These are phyloP conservation scores for Cranoglanis bouderius DNA, from an alignment of 2,113 vertebrate species.

Conservation along the genomic window DNA sequence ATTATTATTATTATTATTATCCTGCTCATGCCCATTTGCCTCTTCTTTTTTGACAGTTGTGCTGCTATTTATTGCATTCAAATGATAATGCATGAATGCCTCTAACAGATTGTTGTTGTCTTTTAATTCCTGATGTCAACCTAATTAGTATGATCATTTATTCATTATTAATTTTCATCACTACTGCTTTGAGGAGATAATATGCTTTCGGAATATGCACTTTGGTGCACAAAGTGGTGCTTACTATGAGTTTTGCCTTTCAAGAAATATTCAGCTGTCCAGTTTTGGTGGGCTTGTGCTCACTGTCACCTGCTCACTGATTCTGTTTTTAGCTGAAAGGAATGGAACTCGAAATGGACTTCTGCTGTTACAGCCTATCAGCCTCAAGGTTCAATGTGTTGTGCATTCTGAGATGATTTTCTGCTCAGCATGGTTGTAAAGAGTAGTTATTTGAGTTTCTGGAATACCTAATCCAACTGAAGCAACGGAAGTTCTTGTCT, in stretches of 20 bases:
- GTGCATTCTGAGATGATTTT: not conserved
- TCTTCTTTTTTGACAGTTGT: not conserved
- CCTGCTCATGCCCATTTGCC: not conserved
- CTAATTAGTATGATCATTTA: not conserved
- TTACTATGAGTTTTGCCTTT: too few relatives aligned
- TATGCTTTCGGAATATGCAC: not conserved
- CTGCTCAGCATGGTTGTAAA: not conserved
- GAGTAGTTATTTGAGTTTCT: not conserved
- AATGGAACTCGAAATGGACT: not conserved
- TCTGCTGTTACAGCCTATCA: too few relatives aligned
- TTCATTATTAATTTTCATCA: not conserved
- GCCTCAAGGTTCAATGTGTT: too few relatives aligned
- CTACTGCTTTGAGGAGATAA: not conserved
- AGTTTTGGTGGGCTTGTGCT: not conserved
- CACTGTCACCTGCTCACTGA: not conserved
- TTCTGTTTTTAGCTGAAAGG: not conserved
- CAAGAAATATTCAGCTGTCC: not conserved
- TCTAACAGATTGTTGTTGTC: not conserved
- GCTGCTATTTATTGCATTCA: not conserved
- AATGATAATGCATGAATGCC: not conserved
- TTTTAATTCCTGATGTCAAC: not conserved
- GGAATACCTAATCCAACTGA: not conserved
- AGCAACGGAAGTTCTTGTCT: not conserved
- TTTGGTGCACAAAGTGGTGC: not conserved
- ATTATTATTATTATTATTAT: not conserved